A percentile compares a stretch with the other conserved stretches of the same genome.
phyloP scores from a whole-genome alignment of 2,797 vertebrate genomes.

The Coccyzus lansbergi region DNA sequence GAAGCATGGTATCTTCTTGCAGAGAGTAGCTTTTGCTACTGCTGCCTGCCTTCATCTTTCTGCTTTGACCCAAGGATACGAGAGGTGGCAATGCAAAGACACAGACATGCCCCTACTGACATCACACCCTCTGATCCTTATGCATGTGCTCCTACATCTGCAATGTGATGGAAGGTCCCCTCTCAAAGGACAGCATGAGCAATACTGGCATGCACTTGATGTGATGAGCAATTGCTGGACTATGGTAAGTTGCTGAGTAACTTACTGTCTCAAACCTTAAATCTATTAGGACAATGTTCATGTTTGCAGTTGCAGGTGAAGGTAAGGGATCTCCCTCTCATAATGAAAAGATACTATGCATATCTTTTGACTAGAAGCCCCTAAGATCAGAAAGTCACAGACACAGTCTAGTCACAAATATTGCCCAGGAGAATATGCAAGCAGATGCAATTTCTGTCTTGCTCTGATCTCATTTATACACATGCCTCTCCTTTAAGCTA shows the following conservation, averaged over 20 bases:
- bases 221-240: not conserved
- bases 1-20: not conserved
- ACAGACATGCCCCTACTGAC: not conserved
- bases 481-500: not conserved
- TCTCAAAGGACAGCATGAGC: not conserved
- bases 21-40: not conserved
- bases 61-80: not conserved
- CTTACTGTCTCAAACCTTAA: not conserved
- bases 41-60: not conserved
- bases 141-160: not conserved
- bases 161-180: accelerated
- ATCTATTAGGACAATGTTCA: not conserved
- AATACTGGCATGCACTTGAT: accelerated
- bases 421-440: not conserved
- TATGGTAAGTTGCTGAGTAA: not conserved
- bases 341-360: not conserved
- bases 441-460: not conserved
- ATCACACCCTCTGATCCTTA: not conserved
- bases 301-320: not conserved
- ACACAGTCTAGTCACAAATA: not conserved
- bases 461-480: not conserved
- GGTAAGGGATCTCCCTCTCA: not conserved
- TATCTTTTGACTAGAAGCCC: not conserved
- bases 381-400: not conserved
- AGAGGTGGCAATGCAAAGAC: not conserved